phyloP scores from a whole-genome alignment of 1,140 invertebrate species.

The Habropoda laboriosa region DNA sequence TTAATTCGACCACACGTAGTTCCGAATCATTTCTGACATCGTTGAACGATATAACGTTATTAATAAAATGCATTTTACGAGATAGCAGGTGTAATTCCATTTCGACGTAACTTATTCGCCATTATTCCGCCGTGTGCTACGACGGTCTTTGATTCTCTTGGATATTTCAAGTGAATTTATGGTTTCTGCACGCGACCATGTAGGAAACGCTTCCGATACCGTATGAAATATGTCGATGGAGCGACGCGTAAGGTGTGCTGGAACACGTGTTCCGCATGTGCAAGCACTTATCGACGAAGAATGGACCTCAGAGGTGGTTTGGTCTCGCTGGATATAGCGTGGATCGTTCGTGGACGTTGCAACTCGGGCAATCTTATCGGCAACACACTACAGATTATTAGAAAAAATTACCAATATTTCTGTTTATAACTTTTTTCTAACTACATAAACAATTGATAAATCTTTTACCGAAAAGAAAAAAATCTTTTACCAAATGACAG shows the following conservation, averaged over 20 bases:
- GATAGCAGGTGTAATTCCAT: background rate
- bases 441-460: too few species aligned
- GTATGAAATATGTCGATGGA: background rate
- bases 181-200: background rate
- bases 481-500: too few species aligned
- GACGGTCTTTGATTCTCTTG: slow-evolving; percentile 10
- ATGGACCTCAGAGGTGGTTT: background rate
- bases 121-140: background rate
- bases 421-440: too few species aligned
- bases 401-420: too few species aligned
- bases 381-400: too few species aligned
- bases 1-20: background rate
- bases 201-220: slow-evolving; percentile 23
- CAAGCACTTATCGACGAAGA: slow-evolving; percentile 14
- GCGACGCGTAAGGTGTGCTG: background rate
- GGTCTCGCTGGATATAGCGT: background rate
- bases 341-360: background rate
- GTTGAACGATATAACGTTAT: background rate
- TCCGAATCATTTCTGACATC: too few species aligned
- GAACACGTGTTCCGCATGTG: slow-evolving; percentile 23
- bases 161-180: slow-evolving; percentile 19
- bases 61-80: background rate
- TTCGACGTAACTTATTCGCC: background rate
- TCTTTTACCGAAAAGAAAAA: too few species aligned
- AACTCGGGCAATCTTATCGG: background rate